Percentiles rank a stretch among this genome's conserved stretches.
phyloP scores from a whole-genome alignment of 2,888 invertebrate species.

The Pristionchus japonicus region DNA sequence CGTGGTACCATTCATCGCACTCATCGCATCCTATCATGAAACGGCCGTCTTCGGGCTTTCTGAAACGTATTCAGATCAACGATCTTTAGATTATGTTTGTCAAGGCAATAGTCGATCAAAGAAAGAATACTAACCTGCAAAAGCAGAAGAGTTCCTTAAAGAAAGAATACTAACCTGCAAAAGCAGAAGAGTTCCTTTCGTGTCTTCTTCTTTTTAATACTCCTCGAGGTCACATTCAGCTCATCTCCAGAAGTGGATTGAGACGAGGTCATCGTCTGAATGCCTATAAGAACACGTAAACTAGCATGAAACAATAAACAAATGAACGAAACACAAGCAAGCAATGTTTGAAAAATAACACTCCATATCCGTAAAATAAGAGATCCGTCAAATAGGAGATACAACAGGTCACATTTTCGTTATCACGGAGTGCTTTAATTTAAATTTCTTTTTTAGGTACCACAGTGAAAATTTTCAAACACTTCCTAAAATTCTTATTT shows the following conservation, averaged over 20 bases:
- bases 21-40: constrained; percentile 42
- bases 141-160: background rate
- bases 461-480: no score
- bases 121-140: background rate
- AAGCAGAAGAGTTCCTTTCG: background rate
- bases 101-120: background rate
- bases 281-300: no score
- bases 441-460: no score
- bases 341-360: no score
- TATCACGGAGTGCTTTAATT: no score
- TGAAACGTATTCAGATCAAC: background rate
- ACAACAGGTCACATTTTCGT: no score
- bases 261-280: background rate
- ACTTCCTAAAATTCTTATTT: no score
- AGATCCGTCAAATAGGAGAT: no score
- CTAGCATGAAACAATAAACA: no score
- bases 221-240: background rate
- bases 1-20: constrained; percentile 45
- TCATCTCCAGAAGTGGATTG: background rate
- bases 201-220: background rate
- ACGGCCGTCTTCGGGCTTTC: background rate
- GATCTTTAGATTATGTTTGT: no score
- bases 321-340: no score
- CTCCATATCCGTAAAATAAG: no score
- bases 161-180: constrained; percentile 22